Base-by-base conservation (phyloP, 1,140 invertebrate genomes). In the Papilio xuthus region DNA sequence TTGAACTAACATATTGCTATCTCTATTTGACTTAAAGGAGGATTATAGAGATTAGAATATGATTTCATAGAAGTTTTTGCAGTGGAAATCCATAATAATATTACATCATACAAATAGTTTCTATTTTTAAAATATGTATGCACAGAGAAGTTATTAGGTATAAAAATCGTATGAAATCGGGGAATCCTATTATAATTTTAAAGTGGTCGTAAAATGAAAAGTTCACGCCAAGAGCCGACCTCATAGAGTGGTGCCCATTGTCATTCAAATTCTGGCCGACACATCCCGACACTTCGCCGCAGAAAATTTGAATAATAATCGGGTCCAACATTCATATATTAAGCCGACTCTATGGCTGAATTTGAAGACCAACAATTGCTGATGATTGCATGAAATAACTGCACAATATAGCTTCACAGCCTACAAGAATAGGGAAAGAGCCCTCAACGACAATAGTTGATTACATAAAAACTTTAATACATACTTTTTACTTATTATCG, bases 291-390 rank as follows among this genome's bases (percentile, higher is more conserved):
- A 82, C 80, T 80, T 81, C 74, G 80, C 80, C 63, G 75, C 69
- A 72, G 77, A 80, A 79, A 85, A 88, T 88, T 88, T 88, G 81
- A 87, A 88, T 88, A 83, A 88, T 86, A 88, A 87, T 86, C 81
- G 53, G 69, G 50, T 20, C 63, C 69, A 76, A 79, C 73, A 53
- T 47, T 47, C 41, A 73, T 47, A 47, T 73, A 41, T 71, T 71
- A 71, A 73, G n/a, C 26, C 28, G 37, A 42, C 50, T 23, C 42
- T 47, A 6, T 71, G n/a, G 6, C 18, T 60, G 13, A 67, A 32
- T 67, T 28, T 26, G 23, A 67, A 67, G 60, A 67, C 60, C 13
- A 26, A 26, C 10, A 60, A 60, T 37, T 37, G 7, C 56, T 60
- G 23, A 60, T 9, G 56, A 67, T 15, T 53, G 50, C 26, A 18